phyloP scores from a whole-genome alignment of 64 coral and sea anemone genomes.

The Montipora cactus region DNA sequence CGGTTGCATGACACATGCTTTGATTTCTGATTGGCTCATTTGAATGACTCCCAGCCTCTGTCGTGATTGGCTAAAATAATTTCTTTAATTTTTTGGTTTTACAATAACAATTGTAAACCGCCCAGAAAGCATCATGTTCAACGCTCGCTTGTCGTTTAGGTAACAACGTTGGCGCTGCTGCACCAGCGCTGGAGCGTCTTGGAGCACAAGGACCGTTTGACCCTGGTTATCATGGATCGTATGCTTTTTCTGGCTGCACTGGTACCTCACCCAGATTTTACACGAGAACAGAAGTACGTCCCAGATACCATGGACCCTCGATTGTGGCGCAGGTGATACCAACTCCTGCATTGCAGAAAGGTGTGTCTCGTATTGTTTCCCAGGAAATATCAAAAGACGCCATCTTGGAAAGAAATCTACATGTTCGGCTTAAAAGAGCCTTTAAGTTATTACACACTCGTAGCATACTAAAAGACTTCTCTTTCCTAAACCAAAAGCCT shows the following conservation, averaged over 20 bases:
- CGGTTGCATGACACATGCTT: too few relatives aligned
- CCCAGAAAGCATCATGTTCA: background rate
- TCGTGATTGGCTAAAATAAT: too few relatives aligned
- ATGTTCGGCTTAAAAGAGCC: too few relatives aligned
- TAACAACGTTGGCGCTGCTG: slow-evolving; percentile 59
- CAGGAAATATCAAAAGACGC: too few relatives aligned
- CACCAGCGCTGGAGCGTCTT: slow-evolving; percentile 77
- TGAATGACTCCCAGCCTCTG: too few relatives aligned
- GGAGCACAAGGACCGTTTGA: slow-evolving; percentile 82
- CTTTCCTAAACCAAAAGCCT: too few relatives aligned
- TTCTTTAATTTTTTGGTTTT: too few relatives aligned
- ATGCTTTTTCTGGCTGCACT: slow-evolving; percentile 92
- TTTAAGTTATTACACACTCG: too few relatives aligned
- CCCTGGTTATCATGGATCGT: slow-evolving; percentile 79
- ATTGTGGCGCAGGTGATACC: slow-evolving; percentile 90
- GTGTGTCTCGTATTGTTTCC: slow-evolving; percentile 7
- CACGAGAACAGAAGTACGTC: slow-evolving; percentile 81
- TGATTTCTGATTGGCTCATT: too few relatives aligned
- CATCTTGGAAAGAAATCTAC: too few relatives aligned
- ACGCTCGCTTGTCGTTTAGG: slow-evolving; percentile 30
- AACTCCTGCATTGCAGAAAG: slow-evolving; percentile 93
- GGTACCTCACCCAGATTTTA: slow-evolving; percentile 74
- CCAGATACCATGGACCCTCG: slow-evolving; percentile 85
- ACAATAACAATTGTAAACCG: too few relatives aligned
- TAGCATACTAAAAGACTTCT: too few relatives aligned